Evolutionary conservation across 2,113 vertebrate genomes (phyloP).

Genomic region (Noctilio leporinus): DNA sequence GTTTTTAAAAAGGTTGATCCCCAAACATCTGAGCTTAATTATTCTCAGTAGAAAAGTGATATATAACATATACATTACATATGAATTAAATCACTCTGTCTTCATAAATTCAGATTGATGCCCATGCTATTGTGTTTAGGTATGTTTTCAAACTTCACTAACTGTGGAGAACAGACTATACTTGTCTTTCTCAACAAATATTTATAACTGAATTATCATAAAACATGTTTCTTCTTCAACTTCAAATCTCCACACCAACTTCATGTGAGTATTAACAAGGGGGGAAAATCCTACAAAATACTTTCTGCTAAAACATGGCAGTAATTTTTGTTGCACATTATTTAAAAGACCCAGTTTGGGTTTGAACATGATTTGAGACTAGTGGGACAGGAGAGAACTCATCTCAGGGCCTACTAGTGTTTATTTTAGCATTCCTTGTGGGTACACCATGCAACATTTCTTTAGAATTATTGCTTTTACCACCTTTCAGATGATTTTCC

Average conservation of each 20-base stretch:
- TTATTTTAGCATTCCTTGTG: not conserved
- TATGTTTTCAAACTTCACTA: not conserved
- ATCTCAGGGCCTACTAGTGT: not conserved
- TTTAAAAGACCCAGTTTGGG: not conserved
- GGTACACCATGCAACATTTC: not conserved
- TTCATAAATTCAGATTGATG: not conserved
- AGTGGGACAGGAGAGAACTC: not conserved
- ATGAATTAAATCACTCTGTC: not conserved
- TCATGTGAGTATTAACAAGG: not conserved
- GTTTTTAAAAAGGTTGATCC: not conserved
- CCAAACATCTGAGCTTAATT: not conserved
- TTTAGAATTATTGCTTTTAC: not conserved
- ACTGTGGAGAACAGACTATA: not conserved
- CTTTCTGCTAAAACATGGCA: not conserved
- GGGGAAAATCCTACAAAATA: not conserved
- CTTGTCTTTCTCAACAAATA: conserved; percentile 12
- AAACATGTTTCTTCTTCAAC: not conserved
- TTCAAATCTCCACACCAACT: not conserved
- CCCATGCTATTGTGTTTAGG: not conserved
- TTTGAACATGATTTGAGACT: not conserved
- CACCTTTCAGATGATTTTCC: not conserved
- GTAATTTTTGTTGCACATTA: not conserved
- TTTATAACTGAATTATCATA: not conserved
- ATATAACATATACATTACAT: not conserved
- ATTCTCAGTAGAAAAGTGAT: not conserved